These are phyloP conservation scores for Galerucella nymphaeae DNA, from an alignment of 2,888 invertebrate species.

Conservation along the genomic window DNA sequence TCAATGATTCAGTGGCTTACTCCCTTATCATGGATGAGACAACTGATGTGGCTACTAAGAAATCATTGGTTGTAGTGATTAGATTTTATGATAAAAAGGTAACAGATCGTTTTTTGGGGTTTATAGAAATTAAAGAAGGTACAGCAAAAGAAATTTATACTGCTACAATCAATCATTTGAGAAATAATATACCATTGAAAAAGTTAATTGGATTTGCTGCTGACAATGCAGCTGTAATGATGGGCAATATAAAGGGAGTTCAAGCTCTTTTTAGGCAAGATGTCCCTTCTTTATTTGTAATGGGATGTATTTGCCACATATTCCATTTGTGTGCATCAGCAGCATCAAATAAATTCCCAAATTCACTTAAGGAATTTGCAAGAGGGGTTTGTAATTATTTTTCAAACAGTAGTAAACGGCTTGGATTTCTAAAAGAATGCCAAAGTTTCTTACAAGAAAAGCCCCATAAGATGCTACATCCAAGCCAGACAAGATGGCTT, in stretches of 20 bases:
- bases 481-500: slow-evolving; percentile 35
- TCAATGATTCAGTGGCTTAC: slow-evolving; percentile 35
- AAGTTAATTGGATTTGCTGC: slow-evolving; percentile 38
- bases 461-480: slow-evolving; percentile 29
- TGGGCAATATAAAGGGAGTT: slow-evolving; percentile 29
- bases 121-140: slow-evolving; percentile 17
- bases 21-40: slow-evolving; percentile 50
- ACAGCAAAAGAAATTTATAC: slow-evolving; percentile 28
- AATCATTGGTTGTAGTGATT: slow-evolving; percentile 40
- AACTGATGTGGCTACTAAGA: slow-evolving; percentile 46
- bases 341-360: slow-evolving; percentile 33
- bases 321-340: slow-evolving; percentile 37
- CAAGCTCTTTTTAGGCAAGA: slow-evolving; percentile 28
- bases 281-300: slow-evolving; percentile 23
- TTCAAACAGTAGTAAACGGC: slow-evolving; percentile 28
- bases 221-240: slow-evolving; percentile 37
- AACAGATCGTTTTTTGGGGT: slow-evolving; percentile 32
- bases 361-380: slow-evolving; percentile 33
- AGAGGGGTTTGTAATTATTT: slow-evolving; percentile 23
- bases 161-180: slow-evolving; percentile 15
- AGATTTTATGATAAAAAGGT: slow-evolving; percentile 38
- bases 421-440: slow-evolving; percentile 18
- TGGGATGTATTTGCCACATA: slow-evolving; percentile 38
- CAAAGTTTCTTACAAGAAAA: slow-evolving; percentile 33
- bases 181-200: slow-evolving; percentile 19